Base-by-base conservation (phyloP, 1,140 invertebrate genomes). In the Hyles euphorbiae region DNA sequence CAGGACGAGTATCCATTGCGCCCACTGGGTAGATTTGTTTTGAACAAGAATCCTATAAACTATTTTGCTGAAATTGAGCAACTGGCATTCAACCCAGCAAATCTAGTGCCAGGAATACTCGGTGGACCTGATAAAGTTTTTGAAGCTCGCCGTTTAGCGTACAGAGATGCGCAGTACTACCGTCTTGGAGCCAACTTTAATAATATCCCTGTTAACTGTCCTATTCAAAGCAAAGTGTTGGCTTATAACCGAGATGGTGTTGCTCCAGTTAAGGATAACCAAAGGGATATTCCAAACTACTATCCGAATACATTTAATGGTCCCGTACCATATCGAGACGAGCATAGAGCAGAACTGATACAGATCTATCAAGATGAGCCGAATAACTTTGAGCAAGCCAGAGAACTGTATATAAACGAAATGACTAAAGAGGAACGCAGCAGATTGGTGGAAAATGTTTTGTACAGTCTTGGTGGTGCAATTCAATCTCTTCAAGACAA, bases 11-110 rank as follows among this genome's bases (percentile, higher is more conserved):
- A 87, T 83, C 96, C 96, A 3, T 83, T 97, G 47, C 95, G 95
- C 49, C 93, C 92, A 3, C 94, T 97, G 1, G 97, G 97, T 3
- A 92, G 93, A 79, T 81, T 98, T 54, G 94, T 96, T 1, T 89
- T 98, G 22, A 93, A 96, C 76, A 90, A 92, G 61, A 96, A 96
- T 83, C 94, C 96, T 2, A 91, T 90, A 33, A 97, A 97, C 79
- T 96, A 96, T 76, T 96, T 96, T 81, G 90, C 94, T 34, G 95
- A 96, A 70, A 91, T 98, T 2, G 97, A 98, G 79, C 96, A 98
- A 88, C 75, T 95, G 34, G 96, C 95, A 10, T 97, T 96, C 76
- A 92, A 92, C 71, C 96, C 96, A 2, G 92, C 94, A 34, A 94
- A 97, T 80, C 88, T 98, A 81, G 92, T 97, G 45, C 96, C 96